Conservation (phyloP, 2,797 vertebrate genomes). For the Phylloscopus collybita region DNA sequence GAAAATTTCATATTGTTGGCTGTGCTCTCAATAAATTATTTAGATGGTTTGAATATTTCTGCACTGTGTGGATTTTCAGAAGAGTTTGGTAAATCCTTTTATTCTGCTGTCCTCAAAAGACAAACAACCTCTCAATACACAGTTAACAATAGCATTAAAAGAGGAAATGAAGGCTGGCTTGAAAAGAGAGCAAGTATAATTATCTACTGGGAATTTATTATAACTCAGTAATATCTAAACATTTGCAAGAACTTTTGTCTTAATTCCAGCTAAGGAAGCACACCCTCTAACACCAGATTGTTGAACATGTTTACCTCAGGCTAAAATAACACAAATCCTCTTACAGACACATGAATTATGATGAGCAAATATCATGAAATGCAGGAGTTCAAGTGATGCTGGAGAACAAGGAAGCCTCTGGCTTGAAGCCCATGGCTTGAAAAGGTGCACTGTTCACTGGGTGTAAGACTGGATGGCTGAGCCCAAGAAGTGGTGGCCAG, state of each 20-base stretch:
- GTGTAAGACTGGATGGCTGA: neutral
- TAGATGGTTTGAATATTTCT: slow-evolving; percentile 74
- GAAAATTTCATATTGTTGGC: slow-evolving; percentile 82
- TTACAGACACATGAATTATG: slow-evolving; percentile 22
- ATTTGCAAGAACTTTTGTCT: slow-evolving; percentile 21
- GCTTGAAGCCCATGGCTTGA: neutral
- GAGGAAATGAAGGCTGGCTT: slow-evolving; percentile 20
- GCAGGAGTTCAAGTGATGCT: neutral
- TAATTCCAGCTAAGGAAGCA: slow-evolving; percentile 21
- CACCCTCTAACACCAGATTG: neutral
- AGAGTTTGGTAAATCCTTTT: slow-evolving; percentile 56
- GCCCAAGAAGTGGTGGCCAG: neutral
- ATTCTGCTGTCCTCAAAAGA: slow-evolving; percentile 49
- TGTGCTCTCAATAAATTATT: slow-evolving; percentile 78
- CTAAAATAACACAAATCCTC: slow-evolving; percentile 52
- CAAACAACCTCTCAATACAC: neutral
- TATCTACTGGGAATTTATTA: neutral
- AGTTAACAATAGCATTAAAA: slow-evolving; percentile 26
- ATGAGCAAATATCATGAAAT: slow-evolving; percentile 13
- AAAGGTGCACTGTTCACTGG: neutral
- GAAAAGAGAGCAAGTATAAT: slow-evolving; percentile 33
- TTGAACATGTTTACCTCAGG: slow-evolving; percentile 8
- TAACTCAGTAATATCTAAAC: neutral
- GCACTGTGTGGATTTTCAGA: slow-evolving; percentile 63
- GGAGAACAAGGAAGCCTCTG: neutral